Evolutionary conservation across 2,113 vertebrate species (phyloP), one percentile per base, ranked within the genome.

Genomic region (Tachuris rubrigastra): DNA sequence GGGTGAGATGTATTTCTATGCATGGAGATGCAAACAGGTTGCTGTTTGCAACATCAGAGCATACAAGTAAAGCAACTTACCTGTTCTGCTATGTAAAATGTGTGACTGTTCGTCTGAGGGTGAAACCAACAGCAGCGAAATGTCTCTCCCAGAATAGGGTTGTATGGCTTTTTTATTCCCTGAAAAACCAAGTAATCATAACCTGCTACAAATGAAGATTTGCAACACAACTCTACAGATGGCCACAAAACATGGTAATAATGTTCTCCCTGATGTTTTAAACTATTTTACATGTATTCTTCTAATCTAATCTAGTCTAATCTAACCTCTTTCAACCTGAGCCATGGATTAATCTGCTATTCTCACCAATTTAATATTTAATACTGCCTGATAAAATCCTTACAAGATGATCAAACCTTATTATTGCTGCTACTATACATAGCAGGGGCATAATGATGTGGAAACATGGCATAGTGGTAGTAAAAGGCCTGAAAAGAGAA

Each of bases 131-230:
- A 98, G 97, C 99, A 99, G 96, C 99, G 99, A 97, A 99, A 99
- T 1, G 98, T 99, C 97, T 99, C 99, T 87, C 99, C 99, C 72
- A 99, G 97, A 91, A 99, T 98, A 35, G 99, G 99, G 96, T 99
- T 99, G 97, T 99, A 99, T 87, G 99, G 99, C 97, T 99, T 99
- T 97, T 99, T 99, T 95, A 99, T 98, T 72, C 99, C 99, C 99
- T 99, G 97, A 60, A 85, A 93, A 68, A 77, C 15, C 79, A 30
- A 69, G 58, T 12, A 77, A 91, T 30, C 67, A 80, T 90, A 90
- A 71, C 16, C 82, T 88, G 82, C 53, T 95, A 66, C 30, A 84
- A 85, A 67, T 60, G 77, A 87, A 96, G 50, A 92, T n/a, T 55
- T 80, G 52, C 49, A 63, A 67, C 33, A 22, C 65, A 81, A 0